These are phyloP conservation scores for Aegithalos caudatus DNA, from an alignment of 2,113 vertebrate genomes.

Conservation along the genomic window DNA sequence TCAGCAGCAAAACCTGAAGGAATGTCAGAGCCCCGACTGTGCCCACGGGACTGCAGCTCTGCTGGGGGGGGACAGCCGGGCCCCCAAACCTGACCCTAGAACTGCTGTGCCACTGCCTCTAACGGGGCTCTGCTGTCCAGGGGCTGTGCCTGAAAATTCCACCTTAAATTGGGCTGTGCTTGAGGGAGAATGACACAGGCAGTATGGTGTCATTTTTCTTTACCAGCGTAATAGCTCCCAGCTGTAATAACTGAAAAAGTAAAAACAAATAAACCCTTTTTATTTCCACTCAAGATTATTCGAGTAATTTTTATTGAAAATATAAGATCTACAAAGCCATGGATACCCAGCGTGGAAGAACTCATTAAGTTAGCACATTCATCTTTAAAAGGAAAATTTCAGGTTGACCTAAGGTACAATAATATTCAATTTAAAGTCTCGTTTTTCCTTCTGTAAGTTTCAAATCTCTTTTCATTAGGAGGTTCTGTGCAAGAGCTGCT, in stretches of 20 bases:
- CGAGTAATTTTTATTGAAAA: constrained; percentile 74
- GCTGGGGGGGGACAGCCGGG: neutral
- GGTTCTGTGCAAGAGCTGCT: constrained; percentile 85
- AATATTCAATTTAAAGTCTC: constrained; percentile 61
- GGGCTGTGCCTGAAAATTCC: neutral
- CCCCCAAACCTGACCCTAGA: accelerated
- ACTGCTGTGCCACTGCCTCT: neutral
- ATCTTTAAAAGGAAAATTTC: constrained; percentile 68
- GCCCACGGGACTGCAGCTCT: neutral
- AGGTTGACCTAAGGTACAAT: constrained; percentile 65
- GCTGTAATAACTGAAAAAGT: constrained; percentile 34
- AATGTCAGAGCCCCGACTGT: neutral
- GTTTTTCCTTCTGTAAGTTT: constrained; percentile 48
- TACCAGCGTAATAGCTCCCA: neutral
- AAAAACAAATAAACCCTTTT: constrained; percentile 60
- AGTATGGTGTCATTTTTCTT: neutral
- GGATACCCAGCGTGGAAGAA: constrained; percentile 70
- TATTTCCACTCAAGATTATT: constrained; percentile 67
- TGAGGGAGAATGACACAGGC: neutral
- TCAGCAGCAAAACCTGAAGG: neutral
- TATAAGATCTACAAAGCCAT: constrained; percentile 74
- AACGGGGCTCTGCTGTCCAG: neutral
- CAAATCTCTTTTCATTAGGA: constrained; percentile 67
- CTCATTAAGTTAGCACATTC: constrained; percentile 71
- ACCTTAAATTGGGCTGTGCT: neutral